These are phyloP conservation scores for Agriopis leucophaearia DNA, from an alignment of 2,888 invertebrate species.

Conservation along the genomic window DNA sequence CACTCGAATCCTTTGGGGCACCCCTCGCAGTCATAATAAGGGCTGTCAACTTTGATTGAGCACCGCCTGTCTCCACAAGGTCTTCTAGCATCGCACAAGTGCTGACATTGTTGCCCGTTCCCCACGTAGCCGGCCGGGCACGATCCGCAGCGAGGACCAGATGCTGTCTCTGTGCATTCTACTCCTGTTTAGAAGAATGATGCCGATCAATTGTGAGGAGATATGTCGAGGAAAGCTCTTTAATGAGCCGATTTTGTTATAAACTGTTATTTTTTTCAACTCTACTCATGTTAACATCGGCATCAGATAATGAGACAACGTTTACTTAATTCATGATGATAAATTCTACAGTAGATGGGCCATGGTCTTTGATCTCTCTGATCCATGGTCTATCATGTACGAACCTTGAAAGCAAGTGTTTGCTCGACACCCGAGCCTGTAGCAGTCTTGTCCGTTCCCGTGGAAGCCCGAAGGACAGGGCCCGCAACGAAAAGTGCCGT, in stretches of 20 bases:
- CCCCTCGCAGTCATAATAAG: slow-evolving; percentile 92
- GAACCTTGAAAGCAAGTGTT: slow-evolving; percentile 69
- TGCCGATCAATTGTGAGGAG: neutral
- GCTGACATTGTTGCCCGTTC: slow-evolving; percentile 89
- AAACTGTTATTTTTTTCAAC: neutral
- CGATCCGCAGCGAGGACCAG: slow-evolving; percentile 91
- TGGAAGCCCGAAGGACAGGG: slow-evolving; percentile 94
- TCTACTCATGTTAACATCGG: neutral
- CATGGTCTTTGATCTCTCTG: neutral
- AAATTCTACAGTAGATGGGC: neutral
- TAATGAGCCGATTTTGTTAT: neutral
- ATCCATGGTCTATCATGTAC: neutral
- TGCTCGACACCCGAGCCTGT: slow-evolving; percentile 64
- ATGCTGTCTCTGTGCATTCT: slow-evolving; percentile 88
- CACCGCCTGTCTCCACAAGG: slow-evolving; percentile 88
- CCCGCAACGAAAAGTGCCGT: slow-evolving; percentile 90
- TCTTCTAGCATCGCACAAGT: slow-evolving; percentile 86
- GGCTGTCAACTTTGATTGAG: slow-evolving; percentile 69
- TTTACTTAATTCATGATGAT: neutral
- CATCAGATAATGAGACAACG: neutral
- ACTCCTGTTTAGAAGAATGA: slow-evolving; percentile 80
- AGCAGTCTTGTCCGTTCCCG: slow-evolving; percentile 90
- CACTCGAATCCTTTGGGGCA: slow-evolving; percentile 88
- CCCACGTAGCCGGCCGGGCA: slow-evolving; percentile 92
- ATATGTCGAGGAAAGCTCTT: neutral